Evolutionary conservation across 1,140 invertebrate species (phyloP), one percentile per base, ranked within the genome.

Genomic region (Sminthurides bifidus): DNA sequence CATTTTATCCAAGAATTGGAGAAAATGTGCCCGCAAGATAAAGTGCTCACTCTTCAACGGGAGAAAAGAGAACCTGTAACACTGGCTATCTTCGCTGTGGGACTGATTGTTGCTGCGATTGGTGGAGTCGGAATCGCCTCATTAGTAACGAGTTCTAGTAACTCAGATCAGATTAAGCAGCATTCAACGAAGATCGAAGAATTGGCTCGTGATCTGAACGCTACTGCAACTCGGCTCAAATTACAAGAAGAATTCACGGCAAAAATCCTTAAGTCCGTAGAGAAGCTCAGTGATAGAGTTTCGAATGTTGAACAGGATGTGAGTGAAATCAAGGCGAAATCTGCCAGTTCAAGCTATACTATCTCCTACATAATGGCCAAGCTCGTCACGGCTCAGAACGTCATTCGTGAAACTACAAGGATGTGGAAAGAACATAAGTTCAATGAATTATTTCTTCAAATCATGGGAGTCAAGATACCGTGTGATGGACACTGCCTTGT

Each of bases 401-500:
- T 51, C 5, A 31, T 41, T 8, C 10, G 21, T 14, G 35, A 57
- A 17, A 30, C 48, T 24, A n/a, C 15, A n/a, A 8, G 30, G 45
- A 8, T 43, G 2, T 57, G 48, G 48, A 41, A 57, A 17, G 26
- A 45, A 26, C 27, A 40, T 26, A 24, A 35, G 31, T 15, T 56
- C 15, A 26, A 27, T 43, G 24, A 23, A 2, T 12, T 26, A 3
- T 33, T 56, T 14, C 29, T 56, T n/a, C n/a, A n/a, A n/a, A n/a
- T n/a, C n/a, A n/a, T n/a, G n/a, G n/a, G n/a, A n/a, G n/a, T n/a
- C n/a, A n/a, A 2, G 48, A 56, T 29, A 50, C 4, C 46, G 21
- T 56, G n/a, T 50, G 51, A 12, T 27, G 50, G 24, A 56, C 45
- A 3, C 3, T 56, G 19, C 54, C 54, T 15, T 43, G 48, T 37